Conservation (phyloP, 2,113 vertebrate species). For the Sinosuthora webbiana region DNA sequence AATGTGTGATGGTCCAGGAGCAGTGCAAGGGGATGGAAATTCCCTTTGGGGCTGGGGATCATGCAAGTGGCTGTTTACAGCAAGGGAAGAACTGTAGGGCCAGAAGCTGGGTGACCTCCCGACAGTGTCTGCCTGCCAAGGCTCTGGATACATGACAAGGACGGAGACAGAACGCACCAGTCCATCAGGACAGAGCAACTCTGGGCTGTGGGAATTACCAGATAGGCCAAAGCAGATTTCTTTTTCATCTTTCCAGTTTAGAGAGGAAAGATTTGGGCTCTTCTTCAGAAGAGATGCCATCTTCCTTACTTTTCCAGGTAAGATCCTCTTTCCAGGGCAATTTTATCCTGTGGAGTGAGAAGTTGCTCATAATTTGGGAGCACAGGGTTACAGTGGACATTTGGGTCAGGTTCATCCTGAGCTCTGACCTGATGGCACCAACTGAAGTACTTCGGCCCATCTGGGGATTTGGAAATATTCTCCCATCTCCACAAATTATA, state of each 20-base stretch:
- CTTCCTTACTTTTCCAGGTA: background rate
- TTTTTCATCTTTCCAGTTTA: background rate
- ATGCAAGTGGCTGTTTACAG: background rate
- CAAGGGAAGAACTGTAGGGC: background rate
- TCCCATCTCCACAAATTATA: background rate
- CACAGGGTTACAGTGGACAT: fast-evolving
- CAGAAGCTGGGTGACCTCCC: background rate
- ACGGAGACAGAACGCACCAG: background rate
- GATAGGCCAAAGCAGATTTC: background rate
- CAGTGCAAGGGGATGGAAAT: background rate
- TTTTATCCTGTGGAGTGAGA: background rate
- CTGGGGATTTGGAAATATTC: background rate
- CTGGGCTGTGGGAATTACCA: background rate
- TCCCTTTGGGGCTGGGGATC: background rate
- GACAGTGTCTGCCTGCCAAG: background rate
- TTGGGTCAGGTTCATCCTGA: background rate
- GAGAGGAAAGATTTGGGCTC: background rate
- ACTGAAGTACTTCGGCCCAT: background rate
- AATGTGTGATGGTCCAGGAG: background rate
- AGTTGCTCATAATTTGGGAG: background rate
- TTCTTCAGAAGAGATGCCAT: background rate
- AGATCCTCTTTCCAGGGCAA: background rate
- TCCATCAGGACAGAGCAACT: background rate
- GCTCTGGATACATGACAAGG: background rate
- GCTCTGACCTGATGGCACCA: background rate